Evolutionary conservation across 2,888 invertebrate genomes (phyloP).

Genomic region (Mythimna lalbum): DNA sequence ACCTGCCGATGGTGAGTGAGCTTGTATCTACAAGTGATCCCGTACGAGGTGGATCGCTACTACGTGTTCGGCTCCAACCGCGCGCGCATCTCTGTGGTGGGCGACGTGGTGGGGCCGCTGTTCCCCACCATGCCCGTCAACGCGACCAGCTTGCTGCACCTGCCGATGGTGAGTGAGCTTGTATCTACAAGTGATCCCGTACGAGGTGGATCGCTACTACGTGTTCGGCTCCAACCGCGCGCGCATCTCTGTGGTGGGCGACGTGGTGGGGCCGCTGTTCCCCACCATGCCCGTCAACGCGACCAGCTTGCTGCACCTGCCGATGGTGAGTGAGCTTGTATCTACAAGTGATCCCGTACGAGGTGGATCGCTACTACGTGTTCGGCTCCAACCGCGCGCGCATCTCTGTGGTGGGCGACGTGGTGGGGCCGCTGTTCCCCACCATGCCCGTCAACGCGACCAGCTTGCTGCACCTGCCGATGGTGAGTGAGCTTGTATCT

Average conservation of each 20-base stretch:
- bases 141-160: conserved; percentile 94
- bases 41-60: too few relatives aligned
- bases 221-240: conserved; percentile 98
- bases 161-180: conserved; percentile 91
- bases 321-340: too few relatives aligned
- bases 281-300: conserved; percentile 98
- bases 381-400: conserved; percentile 91
- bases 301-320: conserved; percentile 92
- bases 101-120: conserved; percentile 97
- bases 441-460: conserved; percentile 97
- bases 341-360: too few relatives aligned
- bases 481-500: too few relatives aligned
- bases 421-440: conserved; percentile 97
- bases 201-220: conserved; percentile 92
- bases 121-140: conserved; percentile 98
- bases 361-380: conserved; percentile 86
- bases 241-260: conserved; percentile 95
- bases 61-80: conserved; percentile 97
- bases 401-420: conserved; percentile 95
- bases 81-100: conserved; percentile 95
- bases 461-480: conserved; percentile 78
- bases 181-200: too few relatives aligned
- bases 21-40: too few relatives aligned
- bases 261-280: conserved; percentile 97
- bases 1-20: conserved; percentile 92